Base-by-base conservation (phyloP, 2,888 invertebrate genomes). In the Drosophila merina region DNA sequence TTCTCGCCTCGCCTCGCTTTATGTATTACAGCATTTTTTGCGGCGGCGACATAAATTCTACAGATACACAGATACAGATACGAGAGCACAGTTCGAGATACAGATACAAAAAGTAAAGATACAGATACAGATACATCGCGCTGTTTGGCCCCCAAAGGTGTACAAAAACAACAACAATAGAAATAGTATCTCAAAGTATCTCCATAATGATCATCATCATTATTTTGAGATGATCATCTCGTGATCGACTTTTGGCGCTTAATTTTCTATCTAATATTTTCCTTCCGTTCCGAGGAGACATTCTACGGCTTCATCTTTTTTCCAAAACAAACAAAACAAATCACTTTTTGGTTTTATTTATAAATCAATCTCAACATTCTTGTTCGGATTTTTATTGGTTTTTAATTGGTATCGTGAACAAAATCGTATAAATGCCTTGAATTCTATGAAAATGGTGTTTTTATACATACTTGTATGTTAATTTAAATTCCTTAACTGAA, bases 61-160 rank as follows among this genome's bases (percentile, higher is more conserved):
- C 59, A 73, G 75, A 74, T 64, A 56, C 30, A 20, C 20, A 45
- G 55, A 55, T 55, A 56, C 40, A 31, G 45, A 45, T 45, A 44
- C 42, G 50, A 6, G 50, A 6, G 26, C 25, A 50, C 50, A 50
- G 6, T 36, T 26, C 28, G 44, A 44, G 44, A 12, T 31, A 57
- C 58, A 52, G 14, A 48, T 49, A 63, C 62, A 44, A 3, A 2
- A 8, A 26, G 10, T 28, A 36, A 20, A 45, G 36, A 33, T 26
- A 20, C 42, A 20, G 20, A 42, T 33, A 33, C 33, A 38, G 31
- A 55, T 66, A 36, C 47, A 68, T 20, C 2, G 20, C 20, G 63
- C 72, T 74, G 78, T 81, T 79, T 79, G 76, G 72, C 76, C 75
- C 72, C 79, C 79, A 78, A 79, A 76, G 68, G 71, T 68, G 70